Conservation (phyloP, 1,140 invertebrate species). For the Globodera ellingtonae region DNA sequence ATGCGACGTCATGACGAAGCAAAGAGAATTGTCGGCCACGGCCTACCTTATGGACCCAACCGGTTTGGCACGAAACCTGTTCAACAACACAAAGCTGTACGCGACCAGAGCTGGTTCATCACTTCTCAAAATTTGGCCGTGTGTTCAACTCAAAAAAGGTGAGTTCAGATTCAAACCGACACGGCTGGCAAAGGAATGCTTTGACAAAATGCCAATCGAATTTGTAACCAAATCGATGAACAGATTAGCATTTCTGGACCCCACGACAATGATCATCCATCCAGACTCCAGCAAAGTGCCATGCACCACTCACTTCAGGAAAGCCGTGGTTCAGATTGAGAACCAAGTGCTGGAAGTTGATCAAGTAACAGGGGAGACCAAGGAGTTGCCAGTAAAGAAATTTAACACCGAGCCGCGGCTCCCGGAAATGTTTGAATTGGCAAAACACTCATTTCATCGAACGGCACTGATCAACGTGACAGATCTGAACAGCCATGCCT, state of each 20-base stretch:
- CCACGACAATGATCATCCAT: background rate
- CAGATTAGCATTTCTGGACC: background rate
- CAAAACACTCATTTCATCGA: background rate
- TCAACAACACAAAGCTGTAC: background rate
- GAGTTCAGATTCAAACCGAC: background rate
- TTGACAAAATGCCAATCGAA: background rate
- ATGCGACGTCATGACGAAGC: background rate
- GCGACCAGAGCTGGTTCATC: background rate
- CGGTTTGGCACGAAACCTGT: background rate
- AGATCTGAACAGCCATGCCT: background rate
- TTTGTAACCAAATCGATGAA: background rate
- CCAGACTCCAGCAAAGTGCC: background rate
- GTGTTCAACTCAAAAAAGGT: background rate
- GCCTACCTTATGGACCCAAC: background rate
- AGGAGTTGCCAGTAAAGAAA: background rate
- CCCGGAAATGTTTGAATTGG: background rate
- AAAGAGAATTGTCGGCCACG: background rate
- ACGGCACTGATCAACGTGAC: background rate
- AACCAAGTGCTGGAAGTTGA: background rate
- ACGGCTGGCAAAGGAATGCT: background rate
- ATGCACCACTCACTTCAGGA: background rate
- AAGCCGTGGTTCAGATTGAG: background rate
- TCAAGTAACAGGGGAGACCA: background rate
- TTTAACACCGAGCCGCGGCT: background rate
- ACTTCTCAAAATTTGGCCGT: slow-evolving; percentile 4